Evolutionary conservation across 2,113 vertebrate species (phyloP).

Genomic region (Herpailurus yagouaroundi): DNA sequence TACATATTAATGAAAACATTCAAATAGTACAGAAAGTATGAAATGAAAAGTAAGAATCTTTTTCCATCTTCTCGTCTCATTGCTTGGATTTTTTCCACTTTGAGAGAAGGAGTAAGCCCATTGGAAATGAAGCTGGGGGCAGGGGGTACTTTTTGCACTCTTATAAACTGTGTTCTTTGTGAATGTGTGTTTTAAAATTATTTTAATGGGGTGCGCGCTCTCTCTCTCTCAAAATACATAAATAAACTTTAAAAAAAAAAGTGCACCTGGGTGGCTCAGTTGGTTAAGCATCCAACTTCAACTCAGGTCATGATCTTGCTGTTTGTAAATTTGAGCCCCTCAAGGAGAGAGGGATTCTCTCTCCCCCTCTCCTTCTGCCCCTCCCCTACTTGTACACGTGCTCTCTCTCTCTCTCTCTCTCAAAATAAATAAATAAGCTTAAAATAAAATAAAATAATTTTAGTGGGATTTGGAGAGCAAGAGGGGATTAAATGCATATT

Average conservation of each 20-base stretch:
- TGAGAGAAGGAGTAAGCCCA: background rate
- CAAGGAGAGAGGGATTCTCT: too few species aligned
- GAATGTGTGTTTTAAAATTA: background rate
- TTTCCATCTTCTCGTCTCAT: background rate
- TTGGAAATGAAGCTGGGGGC: background rate
- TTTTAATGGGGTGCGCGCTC: background rate
- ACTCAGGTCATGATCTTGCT: too few species aligned
- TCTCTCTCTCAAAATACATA: too few species aligned
- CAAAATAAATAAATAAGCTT: too few species aligned
- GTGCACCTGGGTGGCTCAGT: too few species aligned
- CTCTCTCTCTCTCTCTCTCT: too few species aligned
- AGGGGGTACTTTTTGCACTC: background rate
- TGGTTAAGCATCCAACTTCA: too few species aligned
- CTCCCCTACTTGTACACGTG: too few species aligned
- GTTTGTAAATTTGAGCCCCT: too few species aligned
- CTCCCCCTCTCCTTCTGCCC: too few species aligned
- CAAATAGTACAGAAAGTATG: constrained; percentile 4
- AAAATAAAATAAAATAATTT: background rate
- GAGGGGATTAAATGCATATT: background rate
- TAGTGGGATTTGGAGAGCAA: background rate
- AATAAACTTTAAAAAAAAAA: too few species aligned
- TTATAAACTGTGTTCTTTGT: background rate
- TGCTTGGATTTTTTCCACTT: background rate
- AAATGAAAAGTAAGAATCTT: background rate
- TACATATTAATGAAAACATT: background rate